Conservation (phyloP, 2,888 invertebrate genomes). For the Trissolcus brochymenae region DNA sequence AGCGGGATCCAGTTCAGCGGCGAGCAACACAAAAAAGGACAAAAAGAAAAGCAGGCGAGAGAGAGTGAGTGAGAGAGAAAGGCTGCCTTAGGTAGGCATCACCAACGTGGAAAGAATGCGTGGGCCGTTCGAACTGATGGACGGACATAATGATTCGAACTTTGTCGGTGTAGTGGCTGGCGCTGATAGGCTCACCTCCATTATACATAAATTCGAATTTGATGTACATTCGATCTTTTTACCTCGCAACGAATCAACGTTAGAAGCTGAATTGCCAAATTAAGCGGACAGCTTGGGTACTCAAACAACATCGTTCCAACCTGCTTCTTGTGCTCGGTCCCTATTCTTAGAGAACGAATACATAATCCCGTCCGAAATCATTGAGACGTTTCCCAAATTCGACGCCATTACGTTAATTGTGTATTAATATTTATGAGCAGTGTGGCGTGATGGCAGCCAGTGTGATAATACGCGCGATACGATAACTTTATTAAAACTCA, state of each 20-base stretch:
- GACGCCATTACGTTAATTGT: conserved; percentile 24
- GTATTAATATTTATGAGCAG: conserved; percentile 36
- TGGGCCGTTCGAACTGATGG: conserved; percentile 61
- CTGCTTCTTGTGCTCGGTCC: conserved; percentile 22
- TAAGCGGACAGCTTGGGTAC: conserved; percentile 13
- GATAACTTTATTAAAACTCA: conserved; percentile 41
- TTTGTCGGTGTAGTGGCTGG: conserved; percentile 67
- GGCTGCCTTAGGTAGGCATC: conserved; percentile 59
- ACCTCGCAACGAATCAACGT: conserved; percentile 16
- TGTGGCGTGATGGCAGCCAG: conserved; percentile 22
- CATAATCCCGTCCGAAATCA: conserved; percentile 18
- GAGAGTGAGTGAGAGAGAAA: conserved; percentile 23
- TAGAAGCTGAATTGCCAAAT: conserved; percentile 34
- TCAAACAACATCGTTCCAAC: conserved; percentile 20
- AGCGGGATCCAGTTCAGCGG: conserved; percentile 58
- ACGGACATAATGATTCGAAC: conserved; percentile 73
- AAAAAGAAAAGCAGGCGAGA: conserved; percentile 22
- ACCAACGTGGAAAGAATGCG: conserved; percentile 69
- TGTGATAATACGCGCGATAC: conserved; percentile 27
- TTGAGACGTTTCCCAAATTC: conserved; percentile 36
- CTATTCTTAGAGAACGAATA: conserved; percentile 8
- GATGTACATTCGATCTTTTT: conserved; percentile 38
- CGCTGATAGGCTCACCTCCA: conserved; percentile 58
- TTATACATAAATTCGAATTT: conserved; percentile 53
- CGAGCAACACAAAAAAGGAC: conserved; percentile 47